These are phyloP conservation scores for Sesia bembeciformis DNA, from an alignment of 2,888 invertebrate species.

Conservation along the genomic window DNA sequence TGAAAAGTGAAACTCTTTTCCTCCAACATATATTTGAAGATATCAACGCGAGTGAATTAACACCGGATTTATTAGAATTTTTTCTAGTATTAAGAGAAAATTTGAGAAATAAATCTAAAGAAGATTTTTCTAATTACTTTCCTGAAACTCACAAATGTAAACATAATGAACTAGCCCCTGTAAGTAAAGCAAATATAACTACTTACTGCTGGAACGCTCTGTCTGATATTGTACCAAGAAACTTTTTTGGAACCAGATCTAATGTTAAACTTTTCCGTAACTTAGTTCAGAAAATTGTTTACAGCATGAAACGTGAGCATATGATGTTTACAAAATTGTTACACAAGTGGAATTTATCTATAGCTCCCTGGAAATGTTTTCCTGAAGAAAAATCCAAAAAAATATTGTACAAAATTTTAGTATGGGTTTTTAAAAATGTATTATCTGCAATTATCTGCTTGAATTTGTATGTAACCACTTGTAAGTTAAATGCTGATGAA, in stretches of 20 bases:
- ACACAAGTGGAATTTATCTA: slow-evolving; percentile 40
- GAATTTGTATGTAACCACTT: slow-evolving; percentile 60
- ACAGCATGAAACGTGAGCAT: slow-evolving; percentile 56
- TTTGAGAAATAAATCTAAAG: slow-evolving; percentile 24
- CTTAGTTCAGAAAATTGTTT: slow-evolving; percentile 31
- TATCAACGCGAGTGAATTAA: slow-evolving; percentile 20
- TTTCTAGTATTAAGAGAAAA: slow-evolving; percentile 32
- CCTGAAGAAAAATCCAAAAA: slow-evolving; percentile 10
- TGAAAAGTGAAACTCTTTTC: slow-evolving; percentile 28
- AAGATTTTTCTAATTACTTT: slow-evolving; percentile 46
- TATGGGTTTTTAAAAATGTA: slow-evolving; percentile 45
- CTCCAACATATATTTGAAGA: slow-evolving; percentile 26
- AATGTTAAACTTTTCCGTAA: slow-evolving; percentile 46
- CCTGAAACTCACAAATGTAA: slow-evolving; percentile 6
- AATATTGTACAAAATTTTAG: slow-evolving; percentile 26
- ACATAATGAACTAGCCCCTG: slow-evolving; percentile 16
- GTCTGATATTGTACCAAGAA: slow-evolving; percentile 39
- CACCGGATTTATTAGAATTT: slow-evolving; percentile 22
- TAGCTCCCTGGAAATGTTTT: slow-evolving; percentile 31
- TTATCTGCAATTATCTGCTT: slow-evolving; percentile 49
- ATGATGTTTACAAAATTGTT: slow-evolving; percentile 26
- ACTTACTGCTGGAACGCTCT: slow-evolving; percentile 31
- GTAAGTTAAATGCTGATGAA: slow-evolving; percentile 53
- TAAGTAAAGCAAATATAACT: slow-evolving; percentile 38
- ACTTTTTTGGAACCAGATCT: slow-evolving; percentile 36